Conservation (phyloP, 2,113 vertebrate genomes). For the Crotalus viridis region DNA sequence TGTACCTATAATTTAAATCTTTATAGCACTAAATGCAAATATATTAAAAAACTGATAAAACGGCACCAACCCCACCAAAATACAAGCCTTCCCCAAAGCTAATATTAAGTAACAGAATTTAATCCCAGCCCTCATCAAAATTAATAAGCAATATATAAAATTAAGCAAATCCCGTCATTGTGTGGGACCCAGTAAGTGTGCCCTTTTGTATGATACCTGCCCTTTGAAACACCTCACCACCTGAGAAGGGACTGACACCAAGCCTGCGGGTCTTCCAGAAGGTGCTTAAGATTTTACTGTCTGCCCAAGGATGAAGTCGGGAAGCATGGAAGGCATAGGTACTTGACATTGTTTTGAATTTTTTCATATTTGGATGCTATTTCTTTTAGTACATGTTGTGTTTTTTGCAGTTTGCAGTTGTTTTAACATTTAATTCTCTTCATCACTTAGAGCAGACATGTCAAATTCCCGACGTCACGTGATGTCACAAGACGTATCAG, state of each 20-base stretch:
- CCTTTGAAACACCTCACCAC: background rate
- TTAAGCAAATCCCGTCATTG: background rate
- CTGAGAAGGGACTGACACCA: background rate
- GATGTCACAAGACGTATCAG: too few relatives aligned
- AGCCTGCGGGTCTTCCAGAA: background rate
- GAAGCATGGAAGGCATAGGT: background rate
- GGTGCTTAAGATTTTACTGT: background rate
- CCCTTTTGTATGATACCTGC: background rate
- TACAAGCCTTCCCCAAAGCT: background rate
- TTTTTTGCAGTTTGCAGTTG: background rate
- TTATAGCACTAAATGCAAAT: background rate
- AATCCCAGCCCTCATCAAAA: background rate
- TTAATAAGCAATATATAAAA: background rate
- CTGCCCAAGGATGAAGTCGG: background rate
- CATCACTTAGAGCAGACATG: background rate
- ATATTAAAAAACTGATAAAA: background rate
- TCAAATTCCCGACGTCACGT: too few relatives aligned
- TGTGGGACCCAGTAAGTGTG: background rate
- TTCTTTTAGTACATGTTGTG: background rate
- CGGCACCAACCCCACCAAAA: background rate
- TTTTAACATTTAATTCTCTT: background rate
- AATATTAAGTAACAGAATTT: background rate
- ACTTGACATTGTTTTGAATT: background rate
- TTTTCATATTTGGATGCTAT: background rate
- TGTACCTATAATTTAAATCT: background rate